A percentile compares a stretch with the other conserved stretches of the same genome.
Conservation (phyloP, 2,113 vertebrate species). For the Rhizomys pruinosus region DNA sequence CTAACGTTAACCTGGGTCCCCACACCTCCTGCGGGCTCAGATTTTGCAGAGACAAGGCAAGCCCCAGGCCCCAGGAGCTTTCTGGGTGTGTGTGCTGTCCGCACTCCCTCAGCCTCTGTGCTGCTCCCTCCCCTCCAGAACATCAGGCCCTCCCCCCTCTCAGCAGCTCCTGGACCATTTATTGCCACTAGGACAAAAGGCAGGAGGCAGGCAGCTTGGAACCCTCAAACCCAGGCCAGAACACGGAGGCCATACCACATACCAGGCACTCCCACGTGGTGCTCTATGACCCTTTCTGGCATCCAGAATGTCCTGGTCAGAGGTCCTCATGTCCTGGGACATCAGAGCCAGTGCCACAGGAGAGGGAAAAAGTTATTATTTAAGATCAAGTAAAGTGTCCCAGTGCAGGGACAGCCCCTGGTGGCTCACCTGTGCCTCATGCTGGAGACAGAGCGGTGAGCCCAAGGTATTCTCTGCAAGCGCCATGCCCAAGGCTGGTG, state of each 20-base stretch:
- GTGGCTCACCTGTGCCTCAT: not conserved
- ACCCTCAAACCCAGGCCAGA: not conserved
- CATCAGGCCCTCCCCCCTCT: not conserved
- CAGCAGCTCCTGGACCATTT: not conserved
- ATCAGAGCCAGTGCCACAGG: not conserved
- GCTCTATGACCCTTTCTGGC: not conserved
- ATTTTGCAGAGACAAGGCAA: not conserved
- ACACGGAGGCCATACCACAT: not conserved
- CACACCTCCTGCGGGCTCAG: not conserved
- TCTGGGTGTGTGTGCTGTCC: not conserved
- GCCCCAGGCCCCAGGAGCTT: not conserved
- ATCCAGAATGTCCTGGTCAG: not conserved
- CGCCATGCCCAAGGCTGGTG: not conserved
- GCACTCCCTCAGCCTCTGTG: not conserved
- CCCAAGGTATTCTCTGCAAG: not conserved
- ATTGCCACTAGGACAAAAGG: not conserved
- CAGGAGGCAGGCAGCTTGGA: not conserved
- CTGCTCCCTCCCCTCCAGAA: not conserved
- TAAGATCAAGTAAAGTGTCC: not conserved
- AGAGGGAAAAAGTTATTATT: not conserved
- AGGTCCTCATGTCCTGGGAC: not conserved
- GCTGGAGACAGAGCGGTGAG: not conserved
- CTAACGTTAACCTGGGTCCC: not conserved
- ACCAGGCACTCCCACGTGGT: fast-evolving
- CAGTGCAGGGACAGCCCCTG: not conserved